phyloP scores from a whole-genome alignment of 2,113 vertebrate species.

The Hydrochoerus hydrochaeris region DNA sequence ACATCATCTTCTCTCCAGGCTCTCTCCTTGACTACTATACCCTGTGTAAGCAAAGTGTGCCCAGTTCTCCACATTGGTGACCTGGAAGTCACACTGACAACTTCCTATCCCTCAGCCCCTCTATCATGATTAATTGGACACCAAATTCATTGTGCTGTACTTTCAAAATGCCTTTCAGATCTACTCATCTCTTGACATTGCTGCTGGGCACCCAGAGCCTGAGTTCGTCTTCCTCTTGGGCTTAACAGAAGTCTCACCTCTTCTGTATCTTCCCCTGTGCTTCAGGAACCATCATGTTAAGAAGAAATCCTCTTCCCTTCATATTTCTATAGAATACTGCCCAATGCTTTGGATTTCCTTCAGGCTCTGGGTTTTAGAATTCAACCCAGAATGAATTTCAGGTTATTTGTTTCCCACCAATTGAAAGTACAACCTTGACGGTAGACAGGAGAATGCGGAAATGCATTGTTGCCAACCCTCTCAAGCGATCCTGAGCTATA shows the following conservation, averaged over 20 bases:
- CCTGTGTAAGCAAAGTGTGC: not conserved
- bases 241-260: not conserved
- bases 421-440: not conserved
- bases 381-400: not conserved
- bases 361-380: not conserved
- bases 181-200: not conserved
- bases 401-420: not conserved
- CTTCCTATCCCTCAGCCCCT: not conserved
- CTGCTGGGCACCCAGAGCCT: not conserved
- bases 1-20: not conserved
- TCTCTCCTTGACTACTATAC: not conserved
- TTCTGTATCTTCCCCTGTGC: not conserved
- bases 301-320: not conserved
- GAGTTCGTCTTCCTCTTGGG: not conserved
- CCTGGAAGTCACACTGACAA: not conserved
- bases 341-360: not conserved
- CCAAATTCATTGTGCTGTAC: not conserved
- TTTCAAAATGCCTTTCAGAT: not conserved
- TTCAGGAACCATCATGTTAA: not conserved
- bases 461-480: not conserved
- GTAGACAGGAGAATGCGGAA: not conserved
- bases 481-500: not conserved
- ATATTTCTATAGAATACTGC: not conserved
- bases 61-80: not conserved
- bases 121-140: not conserved